These are phyloP conservation scores for Cerastis leucographa DNA, from an alignment of 2,888 invertebrate species.

Conservation along the genomic window DNA sequence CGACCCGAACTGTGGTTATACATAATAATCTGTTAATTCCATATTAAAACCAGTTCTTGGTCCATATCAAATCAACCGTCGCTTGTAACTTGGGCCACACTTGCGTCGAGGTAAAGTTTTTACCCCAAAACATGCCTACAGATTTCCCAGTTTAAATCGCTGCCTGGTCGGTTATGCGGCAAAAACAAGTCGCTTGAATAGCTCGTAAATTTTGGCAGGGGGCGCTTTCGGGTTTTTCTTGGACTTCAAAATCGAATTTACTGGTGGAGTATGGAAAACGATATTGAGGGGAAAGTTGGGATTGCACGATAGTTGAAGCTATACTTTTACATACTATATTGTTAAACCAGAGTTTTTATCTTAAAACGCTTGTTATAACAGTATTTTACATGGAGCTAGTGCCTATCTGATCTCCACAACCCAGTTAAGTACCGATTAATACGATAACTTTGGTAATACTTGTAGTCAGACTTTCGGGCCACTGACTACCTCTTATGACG, in stretches of 20 bases:
- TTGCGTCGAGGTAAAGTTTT: conserved; percentile 71
- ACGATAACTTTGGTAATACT: too few relatives aligned
- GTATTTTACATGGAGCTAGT: too few relatives aligned
- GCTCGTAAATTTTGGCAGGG: conserved; percentile 82
- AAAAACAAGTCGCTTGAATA: conserved; percentile 82
- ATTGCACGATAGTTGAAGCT: conserved; percentile 38
- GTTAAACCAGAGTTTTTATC: not conserved
- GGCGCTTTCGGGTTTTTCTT: conserved; percentile 78
- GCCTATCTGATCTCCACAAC: too few relatives aligned
- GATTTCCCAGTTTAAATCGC: conserved; percentile 80
- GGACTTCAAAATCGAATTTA: conserved; percentile 83
- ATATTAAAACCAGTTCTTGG: not conserved
- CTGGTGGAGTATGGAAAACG: conserved; percentile 67
- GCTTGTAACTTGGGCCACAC: conserved; percentile 26
- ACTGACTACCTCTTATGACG: too few relatives aligned
- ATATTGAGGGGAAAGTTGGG: conserved; percentile 56
- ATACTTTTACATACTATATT: conserved; percentile 3
- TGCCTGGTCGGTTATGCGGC: conserved; percentile 78
- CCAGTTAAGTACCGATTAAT: too few relatives aligned
- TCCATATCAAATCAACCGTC: not conserved
- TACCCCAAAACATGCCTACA: conserved; percentile 78
- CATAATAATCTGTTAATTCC: not conserved
- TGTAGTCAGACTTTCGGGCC: too few relatives aligned
- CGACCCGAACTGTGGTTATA: too few relatives aligned
- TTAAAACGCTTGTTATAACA: not conserved